A percentile compares a stretch with the other conserved stretches of the same genome.
These are phyloP conservation scores for Phyto melanocephala DNA, from an alignment of 2,888 invertebrate species.

Conservation along the genomic window DNA sequence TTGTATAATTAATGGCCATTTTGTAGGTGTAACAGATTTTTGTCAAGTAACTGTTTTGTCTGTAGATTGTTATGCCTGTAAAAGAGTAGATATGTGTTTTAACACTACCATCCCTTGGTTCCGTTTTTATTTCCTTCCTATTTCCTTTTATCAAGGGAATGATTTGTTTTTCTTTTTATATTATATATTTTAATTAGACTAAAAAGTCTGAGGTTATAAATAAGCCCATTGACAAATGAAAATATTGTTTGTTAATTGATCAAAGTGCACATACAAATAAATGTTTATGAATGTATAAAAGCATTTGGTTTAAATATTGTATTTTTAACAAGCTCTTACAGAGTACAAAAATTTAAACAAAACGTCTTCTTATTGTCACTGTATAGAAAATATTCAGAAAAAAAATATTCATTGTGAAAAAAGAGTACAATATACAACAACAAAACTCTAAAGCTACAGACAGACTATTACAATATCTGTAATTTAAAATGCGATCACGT, in stretches of 20 bases:
- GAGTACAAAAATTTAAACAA: not conserved
- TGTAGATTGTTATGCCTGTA: not conserved
- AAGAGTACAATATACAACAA: no score
- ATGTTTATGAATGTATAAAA: constrained; percentile 35
- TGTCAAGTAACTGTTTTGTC: constrained; percentile 34
- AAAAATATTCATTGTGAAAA: no score
- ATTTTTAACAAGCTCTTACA: constrained; percentile 49
- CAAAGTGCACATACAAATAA: constrained; percentile 63
- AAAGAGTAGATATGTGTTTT: not conserved
- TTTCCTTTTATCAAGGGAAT: constrained; percentile 21
- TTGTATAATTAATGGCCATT: constrained; percentile 8
- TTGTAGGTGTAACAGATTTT: constrained; percentile 36
- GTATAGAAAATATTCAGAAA: not conserved
- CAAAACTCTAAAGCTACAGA: no score
- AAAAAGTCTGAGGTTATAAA: constrained; percentile 71
- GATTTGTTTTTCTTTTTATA: no score
- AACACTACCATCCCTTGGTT: constrained; percentile 38
- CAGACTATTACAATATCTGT: no score
- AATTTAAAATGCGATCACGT: no score
- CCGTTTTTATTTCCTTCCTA: constrained; percentile 36
- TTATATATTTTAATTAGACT: not conserved
- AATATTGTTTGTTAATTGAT: constrained; percentile 79
- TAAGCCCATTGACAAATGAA: constrained; percentile 79
- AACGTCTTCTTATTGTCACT: not conserved
- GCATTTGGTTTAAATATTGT: constrained; percentile 37